Conservation (phyloP, 1,140 invertebrate genomes). For the Bursaphelenchus mucronatus region DNA sequence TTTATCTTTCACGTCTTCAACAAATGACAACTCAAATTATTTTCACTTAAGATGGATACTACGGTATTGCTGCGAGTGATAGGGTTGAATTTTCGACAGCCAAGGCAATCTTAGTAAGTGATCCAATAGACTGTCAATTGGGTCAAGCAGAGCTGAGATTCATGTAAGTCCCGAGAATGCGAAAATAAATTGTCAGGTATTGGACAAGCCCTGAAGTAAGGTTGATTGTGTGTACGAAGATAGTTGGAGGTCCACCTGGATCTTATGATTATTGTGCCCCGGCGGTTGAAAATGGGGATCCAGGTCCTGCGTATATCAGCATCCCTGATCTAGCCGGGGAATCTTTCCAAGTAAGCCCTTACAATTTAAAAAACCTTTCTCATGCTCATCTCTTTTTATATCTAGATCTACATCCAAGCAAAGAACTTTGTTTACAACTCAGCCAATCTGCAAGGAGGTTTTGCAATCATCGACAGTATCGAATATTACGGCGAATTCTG, state of each 20-base stretch:
- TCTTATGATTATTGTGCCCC: slow-evolving; percentile 54
- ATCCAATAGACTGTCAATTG: slow-evolving; percentile 54
- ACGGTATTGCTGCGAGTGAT: slow-evolving; percentile 33
- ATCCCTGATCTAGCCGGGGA: slow-evolving; percentile 49
- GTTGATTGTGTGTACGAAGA: slow-evolving; percentile 52
- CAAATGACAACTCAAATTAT: slow-evolving; percentile 41
- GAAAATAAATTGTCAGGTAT: slow-evolving; percentile 38
- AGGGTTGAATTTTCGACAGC: slow-evolving; percentile 40
- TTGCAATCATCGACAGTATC: slow-evolving; percentile 56
- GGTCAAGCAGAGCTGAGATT: slow-evolving; percentile 52
- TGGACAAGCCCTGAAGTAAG: slow-evolving; percentile 56
- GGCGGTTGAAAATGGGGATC: slow-evolving; percentile 52
- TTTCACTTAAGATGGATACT: slow-evolving; percentile 24
- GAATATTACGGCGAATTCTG: slow-evolving; percentile 59
- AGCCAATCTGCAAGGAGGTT: slow-evolving; percentile 51
- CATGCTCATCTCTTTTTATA: slow-evolving; percentile 2
- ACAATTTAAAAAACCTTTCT: slow-evolving; percentile 3
- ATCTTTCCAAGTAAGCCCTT: slow-evolving; percentile 46
- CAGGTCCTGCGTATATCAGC: slow-evolving; percentile 49
- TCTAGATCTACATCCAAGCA: slow-evolving; percentile 53
- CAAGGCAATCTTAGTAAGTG: slow-evolving; percentile 57
- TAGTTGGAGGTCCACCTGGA: slow-evolving; percentile 35
- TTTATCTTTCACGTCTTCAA: slow-evolving; percentile 53
- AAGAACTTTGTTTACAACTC: slow-evolving; percentile 57
- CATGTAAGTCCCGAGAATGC: slow-evolving; percentile 34